Evolutionary conservation across 1,140 invertebrate genomes (phyloP), one percentile per base, ranked within the genome.

Genomic region (Tenebrio molitor): DNA sequence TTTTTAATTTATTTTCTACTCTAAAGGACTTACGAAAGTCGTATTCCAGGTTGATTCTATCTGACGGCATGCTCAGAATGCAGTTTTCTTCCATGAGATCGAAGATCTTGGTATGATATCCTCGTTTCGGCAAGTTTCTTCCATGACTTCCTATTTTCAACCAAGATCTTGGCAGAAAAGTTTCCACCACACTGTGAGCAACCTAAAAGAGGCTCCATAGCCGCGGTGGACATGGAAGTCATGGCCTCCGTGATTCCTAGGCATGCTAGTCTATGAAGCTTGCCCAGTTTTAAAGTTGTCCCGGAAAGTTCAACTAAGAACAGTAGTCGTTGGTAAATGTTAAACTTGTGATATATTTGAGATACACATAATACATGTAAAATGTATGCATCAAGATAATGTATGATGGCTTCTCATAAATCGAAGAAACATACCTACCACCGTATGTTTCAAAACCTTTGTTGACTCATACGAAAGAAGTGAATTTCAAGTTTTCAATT

Each of bases 261-360:
- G 21, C 50, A 58, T 6, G 50, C 50, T 16, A 58, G 15, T n/a
- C 50, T 58, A 6, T 58, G 50, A 7, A 58, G 15, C 50, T 58
- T 16, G 21, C 21, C 19, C 5, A 23, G 15, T 80, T 80, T 87
- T 29, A 4, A 8, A 8, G 8, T 29, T 29, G 8, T 29, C n/a
- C n/a, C n/a, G n/a, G n/a, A n/a, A n/a, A n/a, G n/a, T n/a, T n/a
- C n/a, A n/a, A n/a, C n/a, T n/a, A n/a, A n/a, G n/a, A n/a, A n/a
- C n/a, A n/a, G n/a, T n/a, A n/a, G n/a, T n/a, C n/a, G n/a, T n/a
- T n/a, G n/a, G n/a, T n/a, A n/a, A n/a, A n/a, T n/a, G n/a, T n/a
- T n/a, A n/a, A n/a, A n/a, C n/a, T n/a, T n/a, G n/a, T n/a, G n/a
- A n/a, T n/a, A n/a, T n/a, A n/a, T n/a, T n/a, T n/a, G n/a, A n/a